Base-by-base conservation (phyloP, 2,113 vertebrate genomes). In the Gasterosteus aculeatus region DNA sequence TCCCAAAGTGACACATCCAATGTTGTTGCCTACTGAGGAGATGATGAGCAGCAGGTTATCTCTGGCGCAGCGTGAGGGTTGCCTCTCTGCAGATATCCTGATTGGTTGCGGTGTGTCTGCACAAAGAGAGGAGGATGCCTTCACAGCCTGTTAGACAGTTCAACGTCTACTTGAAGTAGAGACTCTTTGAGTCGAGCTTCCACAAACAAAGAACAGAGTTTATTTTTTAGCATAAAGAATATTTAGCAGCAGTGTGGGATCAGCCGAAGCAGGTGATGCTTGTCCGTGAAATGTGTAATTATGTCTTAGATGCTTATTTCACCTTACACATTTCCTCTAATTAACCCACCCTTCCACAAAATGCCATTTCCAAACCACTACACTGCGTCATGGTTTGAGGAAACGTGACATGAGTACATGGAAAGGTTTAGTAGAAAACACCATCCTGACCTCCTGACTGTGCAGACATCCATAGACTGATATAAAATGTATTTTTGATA, bases 41-140 rank as follows among this genome's bases (percentile, higher is more conserved):
- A 86, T 75, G 84, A 81, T 73, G 78, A 87, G 83, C 86, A 82
- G 85, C 84, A 78, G 86, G 85, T 85, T 87, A 76, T 83, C 85
- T 78, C 69, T 63, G 29, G 64, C 88, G 84, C 88, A 87, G 86
- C 85, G 7, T 82, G 88, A 75, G 38, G 68, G 81, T 80, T 72
- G 80, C 57, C 69, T 81, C 83, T 68, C 77, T 59, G 75, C 63
- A 82, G 81, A 88, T 39, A 54, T 67, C 76, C 67, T 87, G 86
- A 90, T 87, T 90, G 84, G 83, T 42, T 75, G 61, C 18, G 75
- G 80, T 87, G 82, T 80, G 81, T 84, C 59, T 3, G 78, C 76
- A 54, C 80, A 54, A 51, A 31, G 78, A 85, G 78, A 85, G 72
- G 72, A 80, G 80, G 78, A 85, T 18, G 69, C 80, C 75, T 77